Conservation (phyloP, 2,113 vertebrate species). For the Rallus limicola region DNA sequence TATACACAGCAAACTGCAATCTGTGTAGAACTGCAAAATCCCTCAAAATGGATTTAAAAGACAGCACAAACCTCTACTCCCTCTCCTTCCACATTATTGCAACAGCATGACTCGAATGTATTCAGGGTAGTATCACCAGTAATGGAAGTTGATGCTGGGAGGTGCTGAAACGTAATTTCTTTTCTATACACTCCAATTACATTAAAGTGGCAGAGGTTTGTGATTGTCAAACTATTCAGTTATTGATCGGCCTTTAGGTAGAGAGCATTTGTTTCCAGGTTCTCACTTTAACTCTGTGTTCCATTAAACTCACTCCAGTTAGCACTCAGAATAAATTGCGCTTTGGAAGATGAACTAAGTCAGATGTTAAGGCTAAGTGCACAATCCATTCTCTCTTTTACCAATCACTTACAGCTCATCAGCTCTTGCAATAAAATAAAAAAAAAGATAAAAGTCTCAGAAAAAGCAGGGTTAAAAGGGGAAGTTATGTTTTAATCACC, state of each 20-base stretch:
- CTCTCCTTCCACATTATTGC: background rate
- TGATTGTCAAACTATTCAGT: background rate
- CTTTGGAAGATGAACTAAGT: slow-evolving; percentile 24
- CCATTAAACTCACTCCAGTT: background rate
- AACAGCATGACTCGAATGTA: background rate
- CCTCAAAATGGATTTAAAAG: background rate
- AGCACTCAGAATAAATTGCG: background rate
- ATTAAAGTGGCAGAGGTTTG: slow-evolving; percentile 2
- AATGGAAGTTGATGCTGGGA: background rate
- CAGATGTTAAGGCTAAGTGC: background rate
- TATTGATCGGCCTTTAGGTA: slow-evolving; percentile 3
- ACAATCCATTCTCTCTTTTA: background rate
- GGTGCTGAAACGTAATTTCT: background rate
- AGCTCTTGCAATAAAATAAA: background rate
- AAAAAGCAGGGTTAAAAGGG: background rate
- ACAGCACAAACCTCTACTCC: background rate
- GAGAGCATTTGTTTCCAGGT: background rate
- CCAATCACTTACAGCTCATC: background rate
- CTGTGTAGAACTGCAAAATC: background rate
- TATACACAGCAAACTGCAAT: background rate
- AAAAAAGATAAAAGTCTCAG: background rate
- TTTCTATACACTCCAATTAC: slow-evolving; percentile 40
- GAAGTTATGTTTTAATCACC: background rate
- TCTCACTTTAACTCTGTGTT: slow-evolving; percentile 22
- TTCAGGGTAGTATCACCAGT: background rate